Conservation (phyloP, 2,888 invertebrate genomes). For the Gymnoscelis rufifasciata region DNA sequence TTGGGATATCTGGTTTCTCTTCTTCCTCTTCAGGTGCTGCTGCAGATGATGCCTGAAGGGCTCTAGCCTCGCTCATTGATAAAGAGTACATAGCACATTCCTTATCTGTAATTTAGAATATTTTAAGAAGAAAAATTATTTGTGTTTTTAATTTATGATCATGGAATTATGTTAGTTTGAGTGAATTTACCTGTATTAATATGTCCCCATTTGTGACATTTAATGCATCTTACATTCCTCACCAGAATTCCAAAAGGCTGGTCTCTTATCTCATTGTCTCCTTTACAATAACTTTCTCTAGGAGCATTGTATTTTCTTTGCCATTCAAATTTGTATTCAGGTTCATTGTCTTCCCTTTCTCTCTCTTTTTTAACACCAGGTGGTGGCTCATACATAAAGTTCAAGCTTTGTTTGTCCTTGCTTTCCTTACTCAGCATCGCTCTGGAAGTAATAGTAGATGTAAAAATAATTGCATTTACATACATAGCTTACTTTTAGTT, state of each 20-base stretch:
- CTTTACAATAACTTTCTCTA: conserved; percentile 98
- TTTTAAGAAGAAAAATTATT: no score
- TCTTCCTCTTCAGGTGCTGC: conserved; percentile 83
- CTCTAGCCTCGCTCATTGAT: conserved; percentile 89
- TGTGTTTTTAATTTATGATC: no score
- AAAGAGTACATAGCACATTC: conserved; percentile 96
- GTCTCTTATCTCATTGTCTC: conserved; percentile 97
- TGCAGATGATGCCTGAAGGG: conserved; percentile 83
- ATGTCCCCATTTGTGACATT: conserved; percentile 99
- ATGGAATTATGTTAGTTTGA: no score
- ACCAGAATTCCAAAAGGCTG: conserved; percentile 99
- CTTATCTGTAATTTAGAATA: conserved; percentile 81
- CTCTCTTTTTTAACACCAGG: conserved; percentile 96
- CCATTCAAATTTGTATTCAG: conserved; percentile 99
- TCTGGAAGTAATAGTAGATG: conserved; percentile 65
- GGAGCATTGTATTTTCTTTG: conserved; percentile 99
- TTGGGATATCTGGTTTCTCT: conserved; percentile 79
- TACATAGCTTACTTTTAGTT: no score
- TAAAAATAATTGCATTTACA: background rate
- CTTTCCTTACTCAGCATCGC: conserved; percentile 98
- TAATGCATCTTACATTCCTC: conserved; percentile 97
- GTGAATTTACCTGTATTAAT: conserved; percentile 91
- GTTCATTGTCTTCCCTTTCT: conserved; percentile 94
- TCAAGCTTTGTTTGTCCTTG: conserved; percentile 98
- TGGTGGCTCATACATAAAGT: conserved; percentile 99